Base-by-base conservation (phyloP, 2,888 invertebrate genomes). In the Epiblema foenella region DNA sequence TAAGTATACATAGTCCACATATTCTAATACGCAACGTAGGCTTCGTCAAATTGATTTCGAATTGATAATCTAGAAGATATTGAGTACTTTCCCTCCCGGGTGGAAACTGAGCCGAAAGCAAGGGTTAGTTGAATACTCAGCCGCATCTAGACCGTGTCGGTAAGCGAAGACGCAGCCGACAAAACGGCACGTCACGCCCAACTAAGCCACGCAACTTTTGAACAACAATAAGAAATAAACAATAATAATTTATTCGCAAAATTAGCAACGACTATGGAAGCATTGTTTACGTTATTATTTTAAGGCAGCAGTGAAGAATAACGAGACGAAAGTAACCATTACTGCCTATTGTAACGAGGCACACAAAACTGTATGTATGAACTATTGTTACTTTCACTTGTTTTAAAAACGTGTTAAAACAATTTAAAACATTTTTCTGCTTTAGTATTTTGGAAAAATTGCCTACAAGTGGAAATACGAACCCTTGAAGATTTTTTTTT, bases 81-180 rank as follows among this genome's bases (percentile, higher is more conserved):
- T 52, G 18, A 78, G 73, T 75, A 80, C 79, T 81, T 79, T 81
- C 79, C 76, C 79, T 76, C 54, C 63, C 46, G 73, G 76, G 76
- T 78, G 79, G 77, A 80, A 81, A 79, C 74, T 75, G 75, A 79
- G 83, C 83, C 82, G 79, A 89, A 86, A 85, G 84, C 84, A 83
- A 83, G 86, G 89, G 88, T 89, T 86, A 85, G 81, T 79, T 86
- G 87, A 89, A 90, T 90, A 83, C 84, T 83, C 78, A 70, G 77
- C 74, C 81, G 86, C 88, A 91, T 92, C 81, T 91, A 92, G 92
- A 93, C 92, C 92, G 92, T 86, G 87, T 90, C 90, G 87, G 83
- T 86, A 88, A 88, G 86, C 87, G 85, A 83, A 84, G 51, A 11
- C 60, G 24, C 29, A 64, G 83, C 84, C 85, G 87, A 89, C 89